Evolutionary conservation across 1,140 invertebrate genomes (phyloP).

Genomic region (Brachionus manjavacas): DNA sequence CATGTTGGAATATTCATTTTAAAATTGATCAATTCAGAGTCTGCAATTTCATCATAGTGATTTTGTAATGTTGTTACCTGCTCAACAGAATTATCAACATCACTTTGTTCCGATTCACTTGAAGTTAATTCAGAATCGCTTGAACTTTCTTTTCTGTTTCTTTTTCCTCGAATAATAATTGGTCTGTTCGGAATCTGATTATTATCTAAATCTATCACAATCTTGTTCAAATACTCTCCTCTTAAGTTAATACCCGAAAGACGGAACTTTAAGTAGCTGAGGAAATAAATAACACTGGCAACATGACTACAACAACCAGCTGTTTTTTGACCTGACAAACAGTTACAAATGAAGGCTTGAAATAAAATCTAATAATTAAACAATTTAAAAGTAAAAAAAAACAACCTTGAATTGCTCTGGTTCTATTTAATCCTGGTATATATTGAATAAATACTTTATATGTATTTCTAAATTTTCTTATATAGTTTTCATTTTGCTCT

Average conservation of each 20-base stretch:
- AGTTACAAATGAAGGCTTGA: neutral
- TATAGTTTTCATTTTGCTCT: neutral
- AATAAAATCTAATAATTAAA: neutral
- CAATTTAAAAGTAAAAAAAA: neutral
- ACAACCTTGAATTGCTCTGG: neutral
- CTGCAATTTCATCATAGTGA: neutral
- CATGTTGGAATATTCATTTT: neutral
- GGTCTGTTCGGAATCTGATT: neutral
- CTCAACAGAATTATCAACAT: neutral
- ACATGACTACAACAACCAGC: conserved; percentile 22
- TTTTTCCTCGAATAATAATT: neutral
- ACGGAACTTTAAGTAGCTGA: neutral
- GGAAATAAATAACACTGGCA: neutral
- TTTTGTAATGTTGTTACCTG: neutral
- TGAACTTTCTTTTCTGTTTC: neutral
- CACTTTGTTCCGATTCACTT: neutral
- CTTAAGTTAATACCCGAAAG: neutral
- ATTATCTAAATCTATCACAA: neutral
- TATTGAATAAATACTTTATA: conserved; percentile 31
- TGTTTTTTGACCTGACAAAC: neutral
- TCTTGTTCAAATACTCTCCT: neutral
- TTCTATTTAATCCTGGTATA: neutral
- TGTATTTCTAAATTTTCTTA: neutral
- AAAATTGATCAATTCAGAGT: neutral
- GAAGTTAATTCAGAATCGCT: neutral